These are phyloP conservation scores for Heliconius himera DNA, from an alignment of 1,140 invertebrate species.

Conservation along the genomic window DNA sequence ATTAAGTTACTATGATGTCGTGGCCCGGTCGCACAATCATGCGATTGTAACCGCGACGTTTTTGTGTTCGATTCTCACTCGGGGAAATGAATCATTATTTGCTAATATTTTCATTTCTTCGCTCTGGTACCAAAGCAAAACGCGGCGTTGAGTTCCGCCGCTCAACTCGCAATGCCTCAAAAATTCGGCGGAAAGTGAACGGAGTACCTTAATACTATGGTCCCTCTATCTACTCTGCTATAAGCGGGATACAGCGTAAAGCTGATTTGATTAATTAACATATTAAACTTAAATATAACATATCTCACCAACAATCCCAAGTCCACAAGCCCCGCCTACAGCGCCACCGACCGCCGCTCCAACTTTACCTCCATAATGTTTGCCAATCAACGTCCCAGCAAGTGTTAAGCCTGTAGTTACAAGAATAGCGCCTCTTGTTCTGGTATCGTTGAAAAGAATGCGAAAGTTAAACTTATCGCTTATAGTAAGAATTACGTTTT, in stretches of 20 bases:
- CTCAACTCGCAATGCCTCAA: too few relatives aligned
- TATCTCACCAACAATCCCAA: constrained; percentile 48
- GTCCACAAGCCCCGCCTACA: constrained; percentile 65
- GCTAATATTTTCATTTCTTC: too few relatives aligned
- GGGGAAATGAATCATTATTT: too few relatives aligned
- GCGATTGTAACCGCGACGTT: too few relatives aligned
- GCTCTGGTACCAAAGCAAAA: too few relatives aligned
- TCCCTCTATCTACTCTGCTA: too few relatives aligned
- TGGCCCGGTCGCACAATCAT: too few relatives aligned
- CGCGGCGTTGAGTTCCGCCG: too few relatives aligned
- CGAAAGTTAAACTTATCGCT: constrained; percentile 67
- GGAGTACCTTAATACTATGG: too few relatives aligned
- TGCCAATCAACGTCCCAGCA: constrained; percentile 65
- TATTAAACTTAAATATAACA: not conserved
- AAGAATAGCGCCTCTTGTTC: constrained; percentile 52
- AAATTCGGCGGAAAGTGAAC: too few relatives aligned
- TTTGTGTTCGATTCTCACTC: too few relatives aligned
- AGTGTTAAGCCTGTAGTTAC: constrained; percentile 64
- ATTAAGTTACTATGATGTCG: not conserved
- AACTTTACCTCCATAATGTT: constrained; percentile 64
- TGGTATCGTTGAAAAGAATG: constrained; percentile 55
- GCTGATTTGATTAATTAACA: not conserved
- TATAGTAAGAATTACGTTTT: constrained; percentile 65
- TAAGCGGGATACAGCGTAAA: too few relatives aligned
- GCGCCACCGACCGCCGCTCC: constrained; percentile 68